Base-by-base conservation (phyloP, 2,888 invertebrate species). In the Muschampia plurimacula region DNA sequence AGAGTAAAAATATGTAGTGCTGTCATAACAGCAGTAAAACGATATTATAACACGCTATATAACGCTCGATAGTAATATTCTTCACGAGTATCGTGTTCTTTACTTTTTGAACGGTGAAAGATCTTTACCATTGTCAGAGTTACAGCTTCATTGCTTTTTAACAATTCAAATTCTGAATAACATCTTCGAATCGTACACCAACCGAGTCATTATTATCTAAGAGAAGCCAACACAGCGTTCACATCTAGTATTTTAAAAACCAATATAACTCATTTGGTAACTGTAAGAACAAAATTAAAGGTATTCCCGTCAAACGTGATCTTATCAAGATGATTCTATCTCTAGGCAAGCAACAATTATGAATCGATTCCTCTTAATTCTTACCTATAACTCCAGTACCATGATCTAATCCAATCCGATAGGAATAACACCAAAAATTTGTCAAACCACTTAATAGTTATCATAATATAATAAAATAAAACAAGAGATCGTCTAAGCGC, bases 251-350 rank as follows among this genome's bases (percentile, higher is more conserved):
- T 32, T 32, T 59, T 12, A 59, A 59, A 59, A 59, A 32, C 32
- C 32, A 28, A 32, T 15, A 32, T 9, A 13, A 59, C 59, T 67
- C 39, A 67, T 67, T 67, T 55, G 67, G 67, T 52, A 13, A 67
- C 39, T 67, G 22, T 39, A 67, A 55, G 39, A 67, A 67, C 28
- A 55, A 55, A 41, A 66, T 10, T 13, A 66, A 39, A 32, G 15
- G 28, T 22, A 32, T 32, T 59, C 59, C 59, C 59, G 32, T 59
- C 32, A 59, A 32, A 32, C 59, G 59, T 59, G 59, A 59, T 59
- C 22, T 32, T 13, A 6, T 15, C 57, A 28, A 28, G 9, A 28
- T 49, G 4, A n/a, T 49, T 4, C n/a, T 49, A 4, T 10, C 13
- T 49, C 1, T n/a, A 55, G 2, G 55, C 5, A n/a, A 22, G 15